phyloP scores from a whole-genome alignment of 2,888 invertebrate species.

The Hypercompe scribonia region DNA sequence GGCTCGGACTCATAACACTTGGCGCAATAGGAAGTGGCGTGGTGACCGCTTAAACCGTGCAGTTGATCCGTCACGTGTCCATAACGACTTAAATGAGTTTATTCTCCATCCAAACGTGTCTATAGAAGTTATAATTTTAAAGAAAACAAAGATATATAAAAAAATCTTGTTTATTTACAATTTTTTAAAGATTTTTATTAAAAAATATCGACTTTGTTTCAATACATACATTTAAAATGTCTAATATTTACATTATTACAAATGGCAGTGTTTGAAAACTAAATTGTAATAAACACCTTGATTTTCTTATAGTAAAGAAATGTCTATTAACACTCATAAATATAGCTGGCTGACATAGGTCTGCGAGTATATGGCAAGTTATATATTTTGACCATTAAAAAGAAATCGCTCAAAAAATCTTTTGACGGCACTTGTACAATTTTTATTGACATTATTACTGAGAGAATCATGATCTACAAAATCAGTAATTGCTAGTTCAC shows the following conservation, averaged over 20 bases:
- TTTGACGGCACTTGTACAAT: neutral
- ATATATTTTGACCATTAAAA: neutral
- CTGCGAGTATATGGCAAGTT: neutral
- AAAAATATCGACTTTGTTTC: conserved; percentile 39
- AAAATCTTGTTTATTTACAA: conserved; percentile 60
- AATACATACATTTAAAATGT: conserved; percentile 30
- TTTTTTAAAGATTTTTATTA: conserved; percentile 44
- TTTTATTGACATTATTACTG: neutral
- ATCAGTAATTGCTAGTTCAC: too few relatives aligned
- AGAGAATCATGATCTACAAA: neutral
- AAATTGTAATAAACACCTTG: conserved; percentile 14
- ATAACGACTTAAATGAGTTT: too few relatives aligned
- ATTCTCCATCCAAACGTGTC: too few relatives aligned
- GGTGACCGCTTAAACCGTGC: too few relatives aligned
- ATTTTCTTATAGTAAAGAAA: neutral
- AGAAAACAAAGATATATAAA: conserved; percentile 22
- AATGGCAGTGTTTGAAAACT: conserved; percentile 36
- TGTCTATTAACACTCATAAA: conserved; percentile 6
- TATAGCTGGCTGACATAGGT: neutral
- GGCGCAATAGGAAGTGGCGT: too few relatives aligned
- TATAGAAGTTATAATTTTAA: neutral
- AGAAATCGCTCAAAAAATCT: neutral
- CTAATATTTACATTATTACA: conserved; percentile 42
- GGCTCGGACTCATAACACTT: too few relatives aligned
- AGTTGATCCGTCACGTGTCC: too few relatives aligned